Evolutionary conservation across 2,888 invertebrate genomes (phyloP).

Genomic region (Pilophorus perplexus): DNA sequence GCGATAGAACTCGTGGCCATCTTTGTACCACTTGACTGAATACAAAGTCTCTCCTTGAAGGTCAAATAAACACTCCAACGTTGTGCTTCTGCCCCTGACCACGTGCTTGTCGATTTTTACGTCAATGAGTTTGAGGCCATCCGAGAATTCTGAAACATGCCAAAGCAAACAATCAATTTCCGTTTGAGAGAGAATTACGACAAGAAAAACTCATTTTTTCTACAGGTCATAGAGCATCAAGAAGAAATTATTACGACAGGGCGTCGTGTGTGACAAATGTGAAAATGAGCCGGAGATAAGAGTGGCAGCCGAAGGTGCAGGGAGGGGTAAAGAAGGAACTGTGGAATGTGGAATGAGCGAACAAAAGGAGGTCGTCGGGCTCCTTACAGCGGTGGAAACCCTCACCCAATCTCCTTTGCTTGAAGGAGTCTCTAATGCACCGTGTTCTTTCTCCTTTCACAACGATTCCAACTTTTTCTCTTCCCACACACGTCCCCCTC

Average conservation of each 20-base stretch:
- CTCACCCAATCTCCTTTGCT: not conserved
- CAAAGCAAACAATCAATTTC: not conserved
- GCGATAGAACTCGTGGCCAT: slow-evolving; percentile 84
- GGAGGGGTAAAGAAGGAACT: not conserved
- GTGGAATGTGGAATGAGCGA: slow-evolving; percentile 1
- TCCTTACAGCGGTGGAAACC: not conserved
- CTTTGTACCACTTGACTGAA: slow-evolving; percentile 90
- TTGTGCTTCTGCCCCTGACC: slow-evolving; percentile 71
- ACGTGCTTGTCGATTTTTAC: slow-evolving; percentile 79
- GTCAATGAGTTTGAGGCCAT: slow-evolving; percentile 68
- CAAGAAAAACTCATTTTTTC: too few relatives aligned
- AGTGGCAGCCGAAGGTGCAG: not conserved
- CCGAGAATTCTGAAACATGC: slow-evolving; percentile 53
- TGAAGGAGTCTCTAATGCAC: slow-evolving; percentile 6
- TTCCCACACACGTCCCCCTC: not conserved
- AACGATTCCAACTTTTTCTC: not conserved
- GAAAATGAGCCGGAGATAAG: not conserved
- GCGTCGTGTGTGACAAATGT: not conserved
- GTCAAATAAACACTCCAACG: slow-evolving; percentile 78
- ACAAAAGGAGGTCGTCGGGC: not conserved
- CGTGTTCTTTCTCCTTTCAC: not conserved
- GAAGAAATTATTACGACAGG: not conserved
- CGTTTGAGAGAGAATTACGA: not conserved
- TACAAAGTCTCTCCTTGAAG: slow-evolving; percentile 78
- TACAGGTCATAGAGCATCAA: too few relatives aligned